phyloP scores from a whole-genome alignment of 2,113 vertebrate genomes.

The Callipepla californica region DNA sequence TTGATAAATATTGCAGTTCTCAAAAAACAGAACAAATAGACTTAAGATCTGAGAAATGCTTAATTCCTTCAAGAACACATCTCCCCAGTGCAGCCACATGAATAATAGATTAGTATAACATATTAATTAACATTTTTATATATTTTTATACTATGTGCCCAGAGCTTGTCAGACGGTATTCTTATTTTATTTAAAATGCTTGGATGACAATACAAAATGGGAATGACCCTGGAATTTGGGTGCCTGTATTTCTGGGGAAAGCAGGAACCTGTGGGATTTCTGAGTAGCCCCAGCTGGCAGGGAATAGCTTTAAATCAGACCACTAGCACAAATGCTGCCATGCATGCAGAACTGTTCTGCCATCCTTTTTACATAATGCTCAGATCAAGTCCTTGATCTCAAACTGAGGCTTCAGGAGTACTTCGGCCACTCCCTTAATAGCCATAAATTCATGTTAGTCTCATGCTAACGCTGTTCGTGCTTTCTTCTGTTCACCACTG shows the following conservation, averaged over 20 bases:
- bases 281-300: neutral
- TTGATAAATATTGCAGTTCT: neutral
- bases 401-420: neutral
- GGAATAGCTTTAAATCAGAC: neutral
- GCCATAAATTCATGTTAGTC: rapidly evolving
- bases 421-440: neutral
- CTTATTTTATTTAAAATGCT: neutral
- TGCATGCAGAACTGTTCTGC: neutral
- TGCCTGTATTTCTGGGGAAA: neutral
- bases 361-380: neutral
- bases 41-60: constrained; percentile 29
- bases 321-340: neutral
- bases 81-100: constrained; percentile 19
- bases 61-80: neutral
- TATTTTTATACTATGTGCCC: neutral
- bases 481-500: neutral
- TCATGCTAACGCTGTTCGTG: neutral
- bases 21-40: neutral
- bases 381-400: neutral
- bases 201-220: neutral
- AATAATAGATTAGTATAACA: constrained; percentile 54
- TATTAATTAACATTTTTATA: constrained; percentile 35
- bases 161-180: neutral
- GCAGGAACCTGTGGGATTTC: neutral
- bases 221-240: neutral